These are phyloP conservation scores for Trimorus sp. DNA, from an alignment of 2,888 invertebrate species.

Conservation along the genomic window DNA sequence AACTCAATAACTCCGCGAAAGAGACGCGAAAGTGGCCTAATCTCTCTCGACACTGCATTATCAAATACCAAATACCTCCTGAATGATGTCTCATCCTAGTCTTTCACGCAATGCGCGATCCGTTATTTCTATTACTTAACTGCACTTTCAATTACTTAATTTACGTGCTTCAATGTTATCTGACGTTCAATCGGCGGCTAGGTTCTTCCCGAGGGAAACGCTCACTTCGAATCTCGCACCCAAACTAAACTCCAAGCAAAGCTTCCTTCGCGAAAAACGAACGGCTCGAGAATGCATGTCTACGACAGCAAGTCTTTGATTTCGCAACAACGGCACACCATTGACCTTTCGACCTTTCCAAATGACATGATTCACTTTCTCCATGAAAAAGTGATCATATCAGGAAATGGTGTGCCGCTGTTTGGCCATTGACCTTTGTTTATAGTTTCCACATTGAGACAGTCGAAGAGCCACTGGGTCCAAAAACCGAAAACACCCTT, in stretches of 20 bases:
- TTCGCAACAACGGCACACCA: slow-evolving; percentile 34
- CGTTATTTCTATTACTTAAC: slow-evolving; percentile 32
- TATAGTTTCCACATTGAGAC: slow-evolving; percentile 1
- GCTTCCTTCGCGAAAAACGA: slow-evolving; percentile 5
- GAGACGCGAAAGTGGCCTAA: slow-evolving; percentile 60
- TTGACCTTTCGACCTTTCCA: neutral
- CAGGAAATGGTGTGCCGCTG: slow-evolving; percentile 24
- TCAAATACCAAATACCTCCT: slow-evolving; percentile 35
- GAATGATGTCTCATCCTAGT: slow-evolving; percentile 46
- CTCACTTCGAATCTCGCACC: neutral
- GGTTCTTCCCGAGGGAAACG: slow-evolving; percentile 13
- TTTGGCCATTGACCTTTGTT: slow-evolving; percentile 24
- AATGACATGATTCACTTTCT: no score
- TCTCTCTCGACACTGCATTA: slow-evolving; percentile 46
- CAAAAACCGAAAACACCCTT: no score
- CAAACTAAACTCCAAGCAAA: no score
- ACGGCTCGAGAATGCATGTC: slow-evolving; percentile 34
- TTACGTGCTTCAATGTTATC: slow-evolving; percentile 52
- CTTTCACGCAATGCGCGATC: slow-evolving; percentile 49
- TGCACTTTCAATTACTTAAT: slow-evolving; percentile 48
- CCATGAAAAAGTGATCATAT: neutral
- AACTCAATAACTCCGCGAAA: slow-evolving; percentile 19
- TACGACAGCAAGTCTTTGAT: slow-evolving; percentile 43
- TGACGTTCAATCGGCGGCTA: neutral
- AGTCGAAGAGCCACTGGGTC: no score